Base-by-base conservation (phyloP, 2,888 invertebrate genomes). In the Zygogramma bicolorata region DNA sequence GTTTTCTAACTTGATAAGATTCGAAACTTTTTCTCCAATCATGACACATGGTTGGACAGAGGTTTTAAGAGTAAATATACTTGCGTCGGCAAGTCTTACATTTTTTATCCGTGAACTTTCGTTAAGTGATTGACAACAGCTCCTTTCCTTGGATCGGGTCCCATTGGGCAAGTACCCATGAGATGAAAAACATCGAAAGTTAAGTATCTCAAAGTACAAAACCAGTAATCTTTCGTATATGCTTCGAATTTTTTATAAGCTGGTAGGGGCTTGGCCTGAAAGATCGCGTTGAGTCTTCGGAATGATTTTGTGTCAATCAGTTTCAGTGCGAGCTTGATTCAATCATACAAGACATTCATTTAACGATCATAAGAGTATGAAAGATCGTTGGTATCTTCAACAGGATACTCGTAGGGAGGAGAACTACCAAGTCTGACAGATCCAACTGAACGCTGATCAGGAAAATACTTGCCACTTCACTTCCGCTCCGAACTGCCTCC, bases 11-110 rank as follows among this genome's bases (percentile, higher is more conserved):
- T 77, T 77, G 53, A 78, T 76, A 3, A 71, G 38, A 53, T 93
- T 92, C 0, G 92, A 89, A 3, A 90, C 90, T 83, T 92, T 92
- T 83, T 93, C 93, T 1, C 91, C 93, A 63, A 93, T 90, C 91
- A 93, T 92, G 75, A 91, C 89, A 0, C 91, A 89, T 0, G 92
- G 91, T 82, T 93, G 93, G 2, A 91, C 91, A 3, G 91, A 90
- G 38, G 90, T 85, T 2, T 91, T 89, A 7, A 88, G 84, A 0
- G 93, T 92, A 78, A 91, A 90, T 49, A 94, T 86, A 77, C 93
- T 92, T 1, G 92, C 90, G 83, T 93, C 93, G 0, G 88, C 91
- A 0, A 93, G 92, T 7, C 93, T 88, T 31, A 93, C 83, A 3
- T 86, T 86, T 3, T 87, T 81, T 2, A 92, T n/a, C n/a, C n/a